phyloP scores from a whole-genome alignment of 2,113 vertebrate species.

The Cyrtonyx montezumae region DNA sequence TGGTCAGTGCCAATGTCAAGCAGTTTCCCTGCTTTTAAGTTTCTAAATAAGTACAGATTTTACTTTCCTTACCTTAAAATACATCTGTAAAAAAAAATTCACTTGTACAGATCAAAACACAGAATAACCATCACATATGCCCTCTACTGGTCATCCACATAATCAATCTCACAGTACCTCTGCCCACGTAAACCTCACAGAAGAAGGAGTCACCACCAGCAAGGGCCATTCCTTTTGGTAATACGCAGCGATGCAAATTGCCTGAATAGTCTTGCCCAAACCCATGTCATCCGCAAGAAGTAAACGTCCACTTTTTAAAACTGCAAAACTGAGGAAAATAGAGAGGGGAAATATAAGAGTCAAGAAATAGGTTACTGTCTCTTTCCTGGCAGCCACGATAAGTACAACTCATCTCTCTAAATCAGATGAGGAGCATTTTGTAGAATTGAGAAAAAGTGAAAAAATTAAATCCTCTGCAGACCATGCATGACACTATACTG shows the following conservation, averaged over 20 bases:
- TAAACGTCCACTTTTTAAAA: conserved; percentile 89
- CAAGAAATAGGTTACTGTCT: neutral
- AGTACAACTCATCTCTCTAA: neutral
- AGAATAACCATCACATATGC: neutral
- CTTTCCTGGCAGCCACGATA: neutral
- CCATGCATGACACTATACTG: neutral
- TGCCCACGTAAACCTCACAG: conserved; percentile 95
- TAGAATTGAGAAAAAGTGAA: neutral
- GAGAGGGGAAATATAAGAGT: neutral
- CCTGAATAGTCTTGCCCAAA: conserved; percentile 96
- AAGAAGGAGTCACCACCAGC: conserved; percentile 92
- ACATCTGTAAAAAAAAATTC: neutral
- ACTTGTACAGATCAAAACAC: neutral
- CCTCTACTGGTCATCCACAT: neutral
- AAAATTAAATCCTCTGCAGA: neutral
- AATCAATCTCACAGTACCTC: conserved; percentile 80
- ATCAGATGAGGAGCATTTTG: neutral
- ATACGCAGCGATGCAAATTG: conserved; percentile 95
- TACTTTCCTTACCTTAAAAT: neutral
- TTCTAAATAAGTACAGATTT: neutral
- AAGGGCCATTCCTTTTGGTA: conserved; percentile 94
- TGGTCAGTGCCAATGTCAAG: neutral
- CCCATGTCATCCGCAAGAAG: conserved; percentile 98
- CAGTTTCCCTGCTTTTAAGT: neutral
- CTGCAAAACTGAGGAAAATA: conserved; percentile 83